These are phyloP conservation scores for Caenorhabditis sp. DNA, from an alignment of 2,888 invertebrate species.

Conservation along the genomic window DNA sequence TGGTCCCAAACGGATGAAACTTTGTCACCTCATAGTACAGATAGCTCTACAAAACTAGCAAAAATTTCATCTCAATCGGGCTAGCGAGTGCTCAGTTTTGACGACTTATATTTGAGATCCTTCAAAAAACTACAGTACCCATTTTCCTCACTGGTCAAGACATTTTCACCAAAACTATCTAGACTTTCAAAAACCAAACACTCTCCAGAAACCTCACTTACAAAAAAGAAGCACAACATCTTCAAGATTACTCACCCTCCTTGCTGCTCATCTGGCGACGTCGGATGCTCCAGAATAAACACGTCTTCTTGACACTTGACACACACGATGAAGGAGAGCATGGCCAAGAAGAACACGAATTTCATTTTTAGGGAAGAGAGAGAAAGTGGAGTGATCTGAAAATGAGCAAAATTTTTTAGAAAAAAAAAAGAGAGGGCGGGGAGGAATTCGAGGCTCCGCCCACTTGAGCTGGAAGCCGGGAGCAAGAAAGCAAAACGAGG, in stretches of 20 bases:
- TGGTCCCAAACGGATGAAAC: no score
- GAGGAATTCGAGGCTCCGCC: conserved; percentile 3
- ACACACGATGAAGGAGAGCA: conserved; percentile 9
- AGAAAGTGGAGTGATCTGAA: conserved; percentile 13
- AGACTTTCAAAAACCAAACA: no score
- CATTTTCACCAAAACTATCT: no score
- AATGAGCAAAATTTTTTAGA: not conserved
- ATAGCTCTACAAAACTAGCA: no score
- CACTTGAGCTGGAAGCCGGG: conserved; percentile 11
- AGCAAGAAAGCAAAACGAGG: not conserved
- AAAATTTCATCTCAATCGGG: no score
- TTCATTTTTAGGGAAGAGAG: conserved; percentile 22
- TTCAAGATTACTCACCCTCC: conserved; percentile 40
- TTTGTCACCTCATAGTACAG: no score
- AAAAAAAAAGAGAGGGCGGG: not conserved
- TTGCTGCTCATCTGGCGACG: conserved; percentile 46
- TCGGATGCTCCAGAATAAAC: conserved; percentile 45
- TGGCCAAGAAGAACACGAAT: not conserved
- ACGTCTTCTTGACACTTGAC: conserved; percentile 45
- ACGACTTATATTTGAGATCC: no score
- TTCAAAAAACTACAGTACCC: no score
- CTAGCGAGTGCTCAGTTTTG: no score
- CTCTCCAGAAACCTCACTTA: not conserved
- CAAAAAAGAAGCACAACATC: not conserved
- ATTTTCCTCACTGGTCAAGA: no score